These are phyloP conservation scores for Polydrusus pterygomalis DNA, from an alignment of 2,888 invertebrate genomes.

Conservation along the genomic window DNA sequence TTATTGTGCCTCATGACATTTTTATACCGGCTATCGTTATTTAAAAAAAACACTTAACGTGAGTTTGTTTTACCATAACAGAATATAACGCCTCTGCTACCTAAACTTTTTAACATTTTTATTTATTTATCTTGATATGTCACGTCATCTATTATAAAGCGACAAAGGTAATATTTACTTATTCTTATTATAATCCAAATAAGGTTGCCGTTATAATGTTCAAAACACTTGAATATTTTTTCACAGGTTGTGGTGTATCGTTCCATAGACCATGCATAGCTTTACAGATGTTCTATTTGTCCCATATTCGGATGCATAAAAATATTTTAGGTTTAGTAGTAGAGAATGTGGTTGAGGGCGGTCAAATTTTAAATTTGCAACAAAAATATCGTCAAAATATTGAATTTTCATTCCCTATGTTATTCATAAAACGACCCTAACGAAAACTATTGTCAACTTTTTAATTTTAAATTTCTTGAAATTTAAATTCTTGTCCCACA, in stretches of 20 bases:
- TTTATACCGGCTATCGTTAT: neutral
- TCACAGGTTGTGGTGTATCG: too few relatives aligned
- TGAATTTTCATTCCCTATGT: too few relatives aligned
- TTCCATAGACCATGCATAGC: neutral
- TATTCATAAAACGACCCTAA: too few relatives aligned
- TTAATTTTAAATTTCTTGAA: too few relatives aligned
- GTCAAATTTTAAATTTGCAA: too few relatives aligned
- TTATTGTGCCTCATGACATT: too few relatives aligned
- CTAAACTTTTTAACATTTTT: neutral
- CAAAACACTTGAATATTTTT: neutral
- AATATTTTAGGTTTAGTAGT: too few relatives aligned
- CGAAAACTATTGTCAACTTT: too few relatives aligned
- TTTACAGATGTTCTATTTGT: neutral
- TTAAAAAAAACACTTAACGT: slow-evolving; percentile 3
- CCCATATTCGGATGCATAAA: too few relatives aligned
- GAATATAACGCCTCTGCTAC: slow-evolving; percentile 11
- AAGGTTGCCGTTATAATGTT: neutral
- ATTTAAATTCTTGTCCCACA: too few relatives aligned
- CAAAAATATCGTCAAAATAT: too few relatives aligned
- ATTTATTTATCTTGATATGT: slow-evolving; percentile 11
- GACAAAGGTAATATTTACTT: slow-evolving; percentile 12
- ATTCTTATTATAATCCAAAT: slow-evolving; percentile 9
- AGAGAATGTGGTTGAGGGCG: too few relatives aligned
- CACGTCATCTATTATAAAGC: neutral
- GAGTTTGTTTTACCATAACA: slow-evolving; percentile 10